These are phyloP conservation scores for Nebria ingens DNA, from an alignment of 1,140 invertebrate genomes.

Conservation along the genomic window DNA sequence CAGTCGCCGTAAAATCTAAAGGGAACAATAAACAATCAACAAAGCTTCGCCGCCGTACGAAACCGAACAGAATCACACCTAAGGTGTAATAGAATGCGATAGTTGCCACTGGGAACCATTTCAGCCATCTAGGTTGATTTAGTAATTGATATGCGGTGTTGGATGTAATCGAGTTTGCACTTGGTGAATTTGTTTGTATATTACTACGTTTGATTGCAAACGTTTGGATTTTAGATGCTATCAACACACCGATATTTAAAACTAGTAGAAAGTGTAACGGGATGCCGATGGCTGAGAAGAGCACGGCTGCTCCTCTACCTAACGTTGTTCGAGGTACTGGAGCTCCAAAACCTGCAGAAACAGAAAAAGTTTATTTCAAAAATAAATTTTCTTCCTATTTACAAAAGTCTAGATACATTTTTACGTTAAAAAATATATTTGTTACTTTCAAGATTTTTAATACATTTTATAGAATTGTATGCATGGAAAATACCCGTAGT, in stretches of 20 bases:
- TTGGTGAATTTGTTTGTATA: conserved; percentile 11
- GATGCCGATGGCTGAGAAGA: conserved; percentile 48
- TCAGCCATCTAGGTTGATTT: conserved; percentile 31
- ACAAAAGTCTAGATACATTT: background rate
- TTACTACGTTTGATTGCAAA: conserved; percentile 25
- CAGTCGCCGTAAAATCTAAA: conserved; percentile 56
- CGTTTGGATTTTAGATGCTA: conserved; percentile 42
- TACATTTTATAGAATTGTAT: no score
- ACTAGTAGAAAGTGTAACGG: conserved; percentile 50
- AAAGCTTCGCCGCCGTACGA: conserved; percentile 39
- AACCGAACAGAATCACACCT: conserved; percentile 49
- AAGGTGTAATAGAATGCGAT: conserved; percentile 44
- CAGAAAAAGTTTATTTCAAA: no score
- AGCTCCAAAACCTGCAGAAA: conserved; percentile 45
- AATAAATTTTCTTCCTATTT: background rate
- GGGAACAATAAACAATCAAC: conserved; percentile 52
- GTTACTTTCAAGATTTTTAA: background rate
- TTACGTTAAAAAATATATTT: conserved; percentile 2
- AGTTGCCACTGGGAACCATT: conserved; percentile 35
- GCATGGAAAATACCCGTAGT: no score
- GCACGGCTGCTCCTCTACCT: conserved; percentile 44
- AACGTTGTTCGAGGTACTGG: conserved; percentile 46
- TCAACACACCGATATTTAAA: conserved; percentile 47
- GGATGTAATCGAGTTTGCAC: conserved; percentile 21
- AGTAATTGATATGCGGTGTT: conserved; percentile 17